Conservation (phyloP, 2,888 invertebrate genomes). For the Drosophila recens region DNA sequence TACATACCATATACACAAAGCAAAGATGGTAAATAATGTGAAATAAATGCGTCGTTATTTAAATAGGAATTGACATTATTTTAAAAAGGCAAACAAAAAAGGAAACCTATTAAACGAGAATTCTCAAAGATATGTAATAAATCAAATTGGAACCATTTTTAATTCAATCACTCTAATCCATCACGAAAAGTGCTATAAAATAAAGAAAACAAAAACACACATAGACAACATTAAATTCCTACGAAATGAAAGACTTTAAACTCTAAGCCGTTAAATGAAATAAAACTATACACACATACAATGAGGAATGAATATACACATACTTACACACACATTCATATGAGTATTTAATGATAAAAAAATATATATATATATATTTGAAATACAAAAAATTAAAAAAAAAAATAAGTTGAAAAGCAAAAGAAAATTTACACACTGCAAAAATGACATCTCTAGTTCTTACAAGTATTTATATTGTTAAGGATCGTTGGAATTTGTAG, state of each 20-base stretch:
- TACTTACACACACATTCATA: conserved; percentile 36
- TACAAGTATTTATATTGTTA: conserved; percentile 69
- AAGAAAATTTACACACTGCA: conserved; percentile 65
- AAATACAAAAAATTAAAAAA: background rate
- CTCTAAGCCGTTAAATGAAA: conserved; percentile 74
- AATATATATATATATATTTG: background rate
- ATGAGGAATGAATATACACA: conserved; percentile 27
- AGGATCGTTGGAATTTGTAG: conserved; percentile 79
- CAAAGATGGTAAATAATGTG: conserved; percentile 37
- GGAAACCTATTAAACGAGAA: conserved; percentile 49
- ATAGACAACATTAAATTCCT: conserved; percentile 82
- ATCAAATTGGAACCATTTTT: conserved; percentile 61
- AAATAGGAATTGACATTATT: conserved; percentile 78
- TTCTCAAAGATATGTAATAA: conserved; percentile 32
- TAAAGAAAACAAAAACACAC: conserved; percentile 47
- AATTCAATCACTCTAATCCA: conserved; percentile 59
- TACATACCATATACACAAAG: conserved; percentile 55
- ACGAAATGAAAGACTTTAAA: conserved; percentile 85
- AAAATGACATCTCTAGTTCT: conserved; percentile 65
- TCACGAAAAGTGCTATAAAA: conserved; percentile 68
- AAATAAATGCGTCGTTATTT: conserved; percentile 66
- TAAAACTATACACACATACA: conserved; percentile 54
- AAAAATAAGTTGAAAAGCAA: conserved; percentile 10
- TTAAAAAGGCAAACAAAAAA: conserved; percentile 30
- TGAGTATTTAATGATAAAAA: conserved; percentile 25